Evolutionary conservation across 2,888 invertebrate species (phyloP), one percentile per base, ranked within the genome.

Genomic region (Hemaris fuciformis): DNA sequence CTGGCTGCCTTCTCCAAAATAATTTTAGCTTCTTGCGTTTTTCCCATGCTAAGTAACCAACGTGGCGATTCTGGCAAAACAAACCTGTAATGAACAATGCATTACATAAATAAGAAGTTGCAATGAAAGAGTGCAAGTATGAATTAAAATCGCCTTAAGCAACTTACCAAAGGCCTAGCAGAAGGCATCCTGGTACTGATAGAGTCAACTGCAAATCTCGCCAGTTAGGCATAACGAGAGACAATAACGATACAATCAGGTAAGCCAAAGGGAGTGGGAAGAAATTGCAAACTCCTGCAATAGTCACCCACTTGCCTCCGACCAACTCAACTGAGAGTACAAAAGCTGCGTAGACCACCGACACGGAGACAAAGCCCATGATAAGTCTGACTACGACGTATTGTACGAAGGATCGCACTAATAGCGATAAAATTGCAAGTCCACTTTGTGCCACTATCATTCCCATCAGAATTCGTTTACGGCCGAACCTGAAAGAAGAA

Each of bases 311-410:
- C 71, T 95, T 95, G 1, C 96, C 96, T 43, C 96, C 96, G 3
- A 96, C 96, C 61, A 96, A 88, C 82, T 97, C 97, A 72, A 96
- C 96, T 41, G 96, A 95, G 38, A 97, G 89, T 5, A 97, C 96
- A 73, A 97, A 96, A 25, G 96, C 96, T 42, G 96, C 95, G 82
- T 96, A 96, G 23, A 97, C 97, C 57, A 97, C 95, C 18, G 96
- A 96, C n/a, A 96, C 96, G 0, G 96, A 96, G 13, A 96, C 95
- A 70, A 95, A 94, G 0, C 97, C 97, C 80, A 96, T 93, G 2
- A 95, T 76, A 3, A 95, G 94, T 48, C 97, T 91, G 46, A 97
- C 92, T 0, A 94, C 85, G 53, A 96, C 93, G 84, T 96, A 97
- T 66, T 96, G 91, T 69, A 95, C 89, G 84, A 95, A 96, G 69